Base-by-base conservation (phyloP, 2,113 vertebrate genomes). In the Microtus montanus region DNA sequence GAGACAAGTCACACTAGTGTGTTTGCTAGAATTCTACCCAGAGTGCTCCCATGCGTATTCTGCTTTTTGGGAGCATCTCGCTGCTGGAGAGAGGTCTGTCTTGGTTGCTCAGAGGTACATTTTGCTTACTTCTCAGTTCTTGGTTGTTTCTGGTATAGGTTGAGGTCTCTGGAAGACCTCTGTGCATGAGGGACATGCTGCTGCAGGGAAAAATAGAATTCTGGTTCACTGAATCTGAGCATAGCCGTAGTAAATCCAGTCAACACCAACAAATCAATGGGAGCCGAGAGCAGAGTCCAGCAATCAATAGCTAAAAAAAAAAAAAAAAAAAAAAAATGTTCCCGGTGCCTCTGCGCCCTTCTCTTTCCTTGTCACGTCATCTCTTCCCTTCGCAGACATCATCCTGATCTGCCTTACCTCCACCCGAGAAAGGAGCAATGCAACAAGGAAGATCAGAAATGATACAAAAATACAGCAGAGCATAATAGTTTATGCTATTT, bases 281-380 rank as follows among this genome's bases (percentile, higher is more conserved):
- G 66, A 95, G 87, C 63, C n/a, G 82, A 93, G 83, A 92, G 93
- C 90, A 93, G 91, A 96, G 41, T 15, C 63, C 86, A 66, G 89
- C 63, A 44, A 80, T 94, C 95, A 61, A 93, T 92, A 93, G 61
- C 70, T 49, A 66, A 73, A 82, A 90, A 68, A 80, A 49, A 49
- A 47, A 47, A 66, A 73, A 82, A 90, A 68, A 80, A 49, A 49
- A 47, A 47, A 8, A 47, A 80, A 41, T 41, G 3, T 78, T 73
- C 47, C 35, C 0, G 0, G 78, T 82, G 24, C 77, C 75, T 64
- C 61, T 91, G 58, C 33, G 58, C 87, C 58, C 4, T 78, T 93
- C 86, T 92, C 30, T 74, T 70, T 68, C 78, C 22, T 49, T 0
- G 54, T 89, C 70, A 44, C 74, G 47, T 77, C 52, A n/a, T 85